Base-by-base conservation (phyloP, 2,888 invertebrate species). In the Drosophila paranaensis region DNA sequence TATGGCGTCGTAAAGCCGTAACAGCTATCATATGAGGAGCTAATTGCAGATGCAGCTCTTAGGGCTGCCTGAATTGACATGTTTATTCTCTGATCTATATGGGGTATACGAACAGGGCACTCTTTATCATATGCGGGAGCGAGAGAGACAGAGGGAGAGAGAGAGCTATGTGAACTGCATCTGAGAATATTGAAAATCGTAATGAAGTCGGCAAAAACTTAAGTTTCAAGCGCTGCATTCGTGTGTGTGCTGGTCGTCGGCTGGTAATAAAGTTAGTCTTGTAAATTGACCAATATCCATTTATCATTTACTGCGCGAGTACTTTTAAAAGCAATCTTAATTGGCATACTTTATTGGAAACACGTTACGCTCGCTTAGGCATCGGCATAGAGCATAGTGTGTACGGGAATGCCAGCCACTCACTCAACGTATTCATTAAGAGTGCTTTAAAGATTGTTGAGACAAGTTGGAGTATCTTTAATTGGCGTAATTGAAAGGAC, bases 401-500 rank as follows among this genome's bases (percentile, higher is more conserved):
- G 14, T 20, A 39, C 57, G 13, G 35, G 27, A 10, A 35, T 43
- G 45, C 13, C 39, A 35, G 70, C 40, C 60, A 35, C 60, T 35
- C 60, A 57, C 25, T 65, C 60, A 55, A 53, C 33, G 45, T 25
- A 65, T 58, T 65, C 46, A 58, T 57, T 77, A 60, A 65, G 46
- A 35, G 46, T 48, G 50, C 53, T 40, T 50, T 33, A 46, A 55
- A 51, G 58, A 54, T 45, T 77, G 43, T 62, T 62, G 37, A 13
- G 73, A 66, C 30, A 62, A 45, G 66, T 55, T 45, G 20, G 50
- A 45, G 30, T 43, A 51, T 56, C 55, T 69, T 79, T 79, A 77
- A 77, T 79, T 79, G 79, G 60, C 70, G 16, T 70, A 66, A 77
- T 70, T 79, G 79, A 74, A 77, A 79, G 79, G 65, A 77, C 77